A percentile compares a stretch with the other conserved stretches of the same genome.
Evolutionary conservation across 1,140 invertebrate species (phyloP).

Genomic region (Ericerus pela): DNA sequence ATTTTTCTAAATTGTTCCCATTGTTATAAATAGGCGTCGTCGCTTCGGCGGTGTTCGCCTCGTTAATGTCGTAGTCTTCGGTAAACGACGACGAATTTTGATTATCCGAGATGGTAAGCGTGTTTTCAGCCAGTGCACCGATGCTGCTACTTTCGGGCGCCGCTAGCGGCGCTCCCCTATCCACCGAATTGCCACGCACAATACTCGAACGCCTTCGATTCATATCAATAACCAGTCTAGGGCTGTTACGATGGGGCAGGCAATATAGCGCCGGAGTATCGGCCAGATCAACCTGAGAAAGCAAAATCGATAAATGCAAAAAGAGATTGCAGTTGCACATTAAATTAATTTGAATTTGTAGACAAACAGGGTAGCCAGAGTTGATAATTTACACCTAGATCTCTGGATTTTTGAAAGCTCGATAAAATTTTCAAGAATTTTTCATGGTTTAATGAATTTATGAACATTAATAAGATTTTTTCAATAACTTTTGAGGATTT

Average conservation of each 20-base stretch:
- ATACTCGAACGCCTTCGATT: conserved; percentile 41
- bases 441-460: no score
- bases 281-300: conserved; percentile 50
- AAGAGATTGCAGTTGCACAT: no score
- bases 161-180: conserved; percentile 20
- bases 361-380: no score
- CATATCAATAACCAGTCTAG: conserved; percentile 40
- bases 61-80: not conserved
- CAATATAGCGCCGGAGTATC: conserved; percentile 59
- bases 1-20: no score
- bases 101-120: conserved; percentile 7
- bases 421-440: no score
- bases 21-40: not conserved
- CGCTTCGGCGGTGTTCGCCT: not conserved
- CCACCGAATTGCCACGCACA: conserved; percentile 32
- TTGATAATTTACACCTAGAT: no score
- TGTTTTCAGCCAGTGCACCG: conserved; percentile 12
- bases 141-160: conserved; percentile 18
- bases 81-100: conserved; percentile 17
- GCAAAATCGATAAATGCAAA: no score
- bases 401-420: no score
- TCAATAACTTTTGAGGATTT: no score
- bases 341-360: no score
- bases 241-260: conserved; percentile 57
- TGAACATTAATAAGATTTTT: no score